Evolutionary conservation across 2,888 invertebrate species (phyloP).

Genomic region (Leucoptera coffeella): DNA sequence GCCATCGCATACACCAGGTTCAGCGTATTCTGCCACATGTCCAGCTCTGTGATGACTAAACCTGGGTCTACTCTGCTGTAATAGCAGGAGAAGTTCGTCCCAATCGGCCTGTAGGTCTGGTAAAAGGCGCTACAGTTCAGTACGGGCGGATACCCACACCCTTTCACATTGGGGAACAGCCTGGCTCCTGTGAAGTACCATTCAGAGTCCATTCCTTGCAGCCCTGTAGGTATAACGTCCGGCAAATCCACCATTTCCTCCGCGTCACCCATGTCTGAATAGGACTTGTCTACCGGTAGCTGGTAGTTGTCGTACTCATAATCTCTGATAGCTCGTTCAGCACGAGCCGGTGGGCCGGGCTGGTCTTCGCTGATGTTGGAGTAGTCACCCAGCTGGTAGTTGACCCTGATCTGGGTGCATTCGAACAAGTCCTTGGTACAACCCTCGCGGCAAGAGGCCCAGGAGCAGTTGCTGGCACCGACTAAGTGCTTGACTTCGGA

Average conservation of each 20-base stretch:
- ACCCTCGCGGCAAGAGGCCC: constrained; percentile 89
- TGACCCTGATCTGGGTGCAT: constrained; percentile 83
- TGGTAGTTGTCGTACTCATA: constrained; percentile 57
- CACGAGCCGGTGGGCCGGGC: constrained; percentile 31
- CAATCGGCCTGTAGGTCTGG: constrained; percentile 67
- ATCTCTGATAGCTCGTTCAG: constrained; percentile 48
- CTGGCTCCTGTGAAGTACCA: constrained; percentile 80
- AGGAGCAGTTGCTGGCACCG: constrained; percentile 81
- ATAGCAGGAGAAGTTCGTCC: constrained; percentile 82
- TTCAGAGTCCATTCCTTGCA: constrained; percentile 71
- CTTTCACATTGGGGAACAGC: constrained; percentile 85
- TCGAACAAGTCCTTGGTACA: constrained; percentile 86
- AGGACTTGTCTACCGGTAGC: constrained; percentile 29
- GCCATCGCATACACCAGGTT: constrained; percentile 88
- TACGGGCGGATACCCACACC: constrained; percentile 87
- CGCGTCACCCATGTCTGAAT: constrained; percentile 26
- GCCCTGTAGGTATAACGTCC: constrained; percentile 50
- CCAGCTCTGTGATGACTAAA: constrained; percentile 79
- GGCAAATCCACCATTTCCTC: no score
- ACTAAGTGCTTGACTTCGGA: constrained; percentile 64
- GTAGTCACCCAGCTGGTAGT: constrained; percentile 62
- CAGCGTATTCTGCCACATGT: constrained; percentile 87
- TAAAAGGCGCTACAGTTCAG: constrained; percentile 83
- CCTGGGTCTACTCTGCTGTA: constrained; percentile 83
- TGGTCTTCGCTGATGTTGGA: constrained; percentile 33